Conservation (phyloP, 2,113 vertebrate species). For the Heterochromis multidens region DNA sequence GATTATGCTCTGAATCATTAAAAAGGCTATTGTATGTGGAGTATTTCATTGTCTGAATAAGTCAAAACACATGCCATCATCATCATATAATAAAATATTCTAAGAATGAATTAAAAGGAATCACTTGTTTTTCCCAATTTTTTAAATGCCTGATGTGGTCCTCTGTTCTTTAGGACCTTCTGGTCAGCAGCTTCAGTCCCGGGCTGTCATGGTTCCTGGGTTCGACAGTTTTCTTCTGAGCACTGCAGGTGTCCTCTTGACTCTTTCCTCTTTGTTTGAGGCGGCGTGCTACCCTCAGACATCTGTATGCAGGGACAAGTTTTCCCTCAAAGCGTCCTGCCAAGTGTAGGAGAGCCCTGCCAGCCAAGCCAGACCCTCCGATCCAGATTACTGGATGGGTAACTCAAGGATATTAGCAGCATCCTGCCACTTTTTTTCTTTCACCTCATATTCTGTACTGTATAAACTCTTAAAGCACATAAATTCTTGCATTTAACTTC, state of each 20-base stretch:
- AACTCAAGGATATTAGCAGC: conserved; percentile 61
- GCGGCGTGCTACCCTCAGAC: not conserved
- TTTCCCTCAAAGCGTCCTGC: not conserved
- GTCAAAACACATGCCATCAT: not conserved
- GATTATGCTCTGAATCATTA: not conserved
- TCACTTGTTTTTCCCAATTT: not conserved
- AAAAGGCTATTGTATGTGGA: not conserved
- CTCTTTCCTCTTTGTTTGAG: conserved; percentile 81
- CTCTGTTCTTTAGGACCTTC: conserved; percentile 74
- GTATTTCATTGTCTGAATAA: not conserved
- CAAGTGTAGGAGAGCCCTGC: conserved; percentile 19
- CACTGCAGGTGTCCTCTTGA: conserved; percentile 76
- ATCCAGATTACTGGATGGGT: conserved; percentile 40
- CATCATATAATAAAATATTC: not conserved
- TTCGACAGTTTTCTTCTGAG: conserved; percentile 73
- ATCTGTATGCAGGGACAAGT: conserved; percentile 1
- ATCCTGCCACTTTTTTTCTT: conserved; percentile 61
- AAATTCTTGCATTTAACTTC: conserved; percentile 38
- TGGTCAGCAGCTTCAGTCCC: conserved; percentile 77
- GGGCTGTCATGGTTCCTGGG: conserved; percentile 84
- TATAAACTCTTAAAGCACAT: conserved; percentile 43
- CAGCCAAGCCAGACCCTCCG: conserved; percentile 22
- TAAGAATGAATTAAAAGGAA: not conserved
- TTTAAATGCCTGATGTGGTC: not conserved
- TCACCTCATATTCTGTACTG: conserved; percentile 59